These are phyloP conservation scores for Arbacia lixula DNA, from an alignment of 53 echinoderm and acorn worm genomes.

Conservation along the genomic window DNA sequence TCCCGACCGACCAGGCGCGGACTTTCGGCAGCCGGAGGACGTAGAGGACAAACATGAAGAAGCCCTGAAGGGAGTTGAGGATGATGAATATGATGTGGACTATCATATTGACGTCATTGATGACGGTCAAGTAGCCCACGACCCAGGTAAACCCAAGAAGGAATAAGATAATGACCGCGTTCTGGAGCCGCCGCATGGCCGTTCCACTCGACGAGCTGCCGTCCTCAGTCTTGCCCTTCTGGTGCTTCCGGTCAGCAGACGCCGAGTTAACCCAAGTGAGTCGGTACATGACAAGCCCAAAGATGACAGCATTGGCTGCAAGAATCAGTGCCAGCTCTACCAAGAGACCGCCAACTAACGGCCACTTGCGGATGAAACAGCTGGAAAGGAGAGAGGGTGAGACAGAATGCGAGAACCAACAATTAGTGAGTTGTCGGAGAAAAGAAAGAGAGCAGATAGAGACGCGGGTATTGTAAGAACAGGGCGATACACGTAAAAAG, in stretches of 20 bases:
- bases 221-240: neutral
- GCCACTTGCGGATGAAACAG: constrained; percentile 21
- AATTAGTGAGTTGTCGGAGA: no score
- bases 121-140: constrained; percentile 77
- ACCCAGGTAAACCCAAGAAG: constrained; percentile 83
- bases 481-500: no score
- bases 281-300: constrained; percentile 71
- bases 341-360: constrained; percentile 48
- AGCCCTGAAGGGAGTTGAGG: constrained; percentile 81
- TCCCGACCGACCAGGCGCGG: neutral
- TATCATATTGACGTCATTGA: constrained; percentile 40
- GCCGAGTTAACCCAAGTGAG: no score
- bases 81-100: constrained; percentile 84
- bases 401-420: no score
- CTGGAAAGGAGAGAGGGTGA: neutral
- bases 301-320: constrained; percentile 66
- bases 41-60: constrained; percentile 79
- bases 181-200: constrained; percentile 53
- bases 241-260: constrained; percentile 31
- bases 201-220: constrained; percentile 14
- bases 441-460: no score
- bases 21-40: constrained; percentile 19
- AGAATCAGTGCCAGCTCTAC: constrained; percentile 67
- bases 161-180: constrained; percentile 72
- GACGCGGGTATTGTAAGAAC: no score